These are phyloP conservation scores for Caenorhabditis wallacei DNA, from an alignment of 2,888 invertebrate species.

Conservation along the genomic window DNA sequence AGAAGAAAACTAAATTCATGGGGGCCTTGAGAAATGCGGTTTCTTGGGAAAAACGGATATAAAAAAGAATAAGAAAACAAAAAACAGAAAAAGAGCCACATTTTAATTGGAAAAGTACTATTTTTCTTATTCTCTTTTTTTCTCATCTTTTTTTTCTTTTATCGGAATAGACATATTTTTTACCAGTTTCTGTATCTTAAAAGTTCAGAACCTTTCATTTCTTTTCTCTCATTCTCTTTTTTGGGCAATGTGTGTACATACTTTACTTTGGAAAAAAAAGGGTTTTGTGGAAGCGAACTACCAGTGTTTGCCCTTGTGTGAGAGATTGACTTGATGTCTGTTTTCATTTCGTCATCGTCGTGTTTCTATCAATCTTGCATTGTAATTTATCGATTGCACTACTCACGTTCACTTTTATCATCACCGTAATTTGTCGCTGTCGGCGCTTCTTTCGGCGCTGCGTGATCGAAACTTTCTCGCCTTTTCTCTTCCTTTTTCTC, in stretches of 20 bases:
- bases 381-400: slow-evolving; percentile 53
- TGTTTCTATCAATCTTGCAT: slow-evolving; percentile 59
- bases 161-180: slow-evolving; percentile 28
- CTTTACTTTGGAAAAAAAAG: slow-evolving; percentile 25
- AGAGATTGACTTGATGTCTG: slow-evolving; percentile 46
- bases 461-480: slow-evolving; percentile 27
- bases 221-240: slow-evolving; percentile 10
- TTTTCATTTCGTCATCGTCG: slow-evolving; percentile 50
- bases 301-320: slow-evolving; percentile 52
- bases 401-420: slow-evolving; percentile 47
- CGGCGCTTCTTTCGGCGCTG: slow-evolving; percentile 40
- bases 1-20: slow-evolving; percentile 25
- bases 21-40: neutral
- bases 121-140: neutral
- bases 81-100: slow-evolving; percentile 9
- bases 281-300: slow-evolving; percentile 46
- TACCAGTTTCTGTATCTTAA: slow-evolving; percentile 21
- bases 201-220: slow-evolving; percentile 32
- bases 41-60: neutral
- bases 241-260: slow-evolving; percentile 53
- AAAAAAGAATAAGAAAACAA: slow-evolving; percentile 8
- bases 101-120: slow-evolving; percentile 41
- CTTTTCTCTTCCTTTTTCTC: slow-evolving; percentile 12
- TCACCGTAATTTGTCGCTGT: slow-evolving; percentile 39
- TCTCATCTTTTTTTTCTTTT: neutral